Conservation (phyloP, 2,797 vertebrate species). For the Pipistrellus kuhlii region DNA sequence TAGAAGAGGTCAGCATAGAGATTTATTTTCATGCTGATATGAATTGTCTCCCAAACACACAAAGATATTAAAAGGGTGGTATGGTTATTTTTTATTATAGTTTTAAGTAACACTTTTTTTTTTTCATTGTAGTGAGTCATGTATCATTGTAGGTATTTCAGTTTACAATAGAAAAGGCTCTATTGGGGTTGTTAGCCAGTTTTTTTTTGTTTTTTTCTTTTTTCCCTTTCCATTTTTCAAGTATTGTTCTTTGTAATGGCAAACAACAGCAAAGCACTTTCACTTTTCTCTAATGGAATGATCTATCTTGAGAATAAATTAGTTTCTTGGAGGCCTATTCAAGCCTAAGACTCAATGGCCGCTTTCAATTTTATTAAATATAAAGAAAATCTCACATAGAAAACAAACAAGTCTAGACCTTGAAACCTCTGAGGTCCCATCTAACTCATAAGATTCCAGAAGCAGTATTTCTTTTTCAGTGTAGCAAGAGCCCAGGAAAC, state of each 20-base stretch:
- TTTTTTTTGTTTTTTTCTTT: neutral
- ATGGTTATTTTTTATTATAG: conserved; percentile 46
- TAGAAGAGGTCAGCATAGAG: conserved; percentile 33
- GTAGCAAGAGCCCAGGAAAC: neutral
- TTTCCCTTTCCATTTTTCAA: conserved; percentile 23
- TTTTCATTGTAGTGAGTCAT: neutral
- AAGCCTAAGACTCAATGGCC: conserved; percentile 15
- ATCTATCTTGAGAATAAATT: conserved; percentile 64
- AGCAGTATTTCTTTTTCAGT: conserved; percentile 32
- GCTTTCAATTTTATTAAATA: conserved; percentile 61
- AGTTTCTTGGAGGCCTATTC: conserved; percentile 7
- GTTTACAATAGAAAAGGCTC: conserved; percentile 37
- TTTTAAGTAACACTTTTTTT: conserved; percentile 38
- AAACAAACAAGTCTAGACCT: conserved; percentile 57
- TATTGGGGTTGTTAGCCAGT: neutral
- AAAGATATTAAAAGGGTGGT: conserved; percentile 7
- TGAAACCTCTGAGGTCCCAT: neutral
- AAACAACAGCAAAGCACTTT: conserved; percentile 33
- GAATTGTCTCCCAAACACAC: neutral
- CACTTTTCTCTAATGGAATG: conserved; percentile 55
- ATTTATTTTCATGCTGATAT: neutral
- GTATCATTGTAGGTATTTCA: conserved; percentile 23
- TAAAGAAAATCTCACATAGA: conserved; percentile 44
- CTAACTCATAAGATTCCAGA: conserved; percentile 15
- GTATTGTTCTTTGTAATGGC: neutral